These are phyloP conservation scores for Tetrax tetrax DNA, from an alignment of 2,113 vertebrate species.

Conservation along the genomic window DNA sequence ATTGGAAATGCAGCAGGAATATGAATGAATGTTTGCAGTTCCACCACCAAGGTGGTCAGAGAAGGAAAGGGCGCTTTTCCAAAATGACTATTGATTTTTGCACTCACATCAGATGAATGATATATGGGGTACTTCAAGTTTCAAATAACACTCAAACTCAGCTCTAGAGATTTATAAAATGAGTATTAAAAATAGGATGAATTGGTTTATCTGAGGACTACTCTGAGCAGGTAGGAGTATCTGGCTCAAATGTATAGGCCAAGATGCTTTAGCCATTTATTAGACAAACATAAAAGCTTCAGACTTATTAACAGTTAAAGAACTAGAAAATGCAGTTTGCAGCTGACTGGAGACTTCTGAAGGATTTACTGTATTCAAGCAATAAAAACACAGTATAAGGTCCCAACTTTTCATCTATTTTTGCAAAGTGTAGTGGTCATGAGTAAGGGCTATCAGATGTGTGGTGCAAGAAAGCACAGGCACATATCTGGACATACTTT, in stretches of 20 bases:
- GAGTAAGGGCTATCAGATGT: neutral
- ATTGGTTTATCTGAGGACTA: conserved; percentile 3
- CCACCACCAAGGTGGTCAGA: conserved; percentile 32
- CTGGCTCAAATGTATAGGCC: neutral
- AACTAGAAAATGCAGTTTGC: neutral
- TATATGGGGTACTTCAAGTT: neutral
- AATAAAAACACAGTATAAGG: neutral
- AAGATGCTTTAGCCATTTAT: neutral
- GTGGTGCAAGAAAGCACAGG: neutral
- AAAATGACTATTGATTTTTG: conserved; percentile 34
- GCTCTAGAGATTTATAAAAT: conserved; percentile 19
- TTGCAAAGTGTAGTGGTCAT: neutral
- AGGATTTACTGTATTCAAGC: neutral
- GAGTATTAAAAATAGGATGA: neutral
- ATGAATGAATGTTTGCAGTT: conserved; percentile 36
- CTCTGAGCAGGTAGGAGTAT: neutral
- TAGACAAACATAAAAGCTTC: neutral
- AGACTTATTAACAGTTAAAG: neutral
- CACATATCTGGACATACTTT: neutral
- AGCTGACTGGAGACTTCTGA: neutral
- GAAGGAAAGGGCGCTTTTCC: conserved; percentile 27
- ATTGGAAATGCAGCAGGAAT: conserved; percentile 34
- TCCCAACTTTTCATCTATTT: neutral
- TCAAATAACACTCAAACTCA: neutral
- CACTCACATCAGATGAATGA: neutral